These are phyloP conservation scores for Corythornis vintsioides DNA, from an alignment of 2,113 vertebrate genomes.

Conservation along the genomic window DNA sequence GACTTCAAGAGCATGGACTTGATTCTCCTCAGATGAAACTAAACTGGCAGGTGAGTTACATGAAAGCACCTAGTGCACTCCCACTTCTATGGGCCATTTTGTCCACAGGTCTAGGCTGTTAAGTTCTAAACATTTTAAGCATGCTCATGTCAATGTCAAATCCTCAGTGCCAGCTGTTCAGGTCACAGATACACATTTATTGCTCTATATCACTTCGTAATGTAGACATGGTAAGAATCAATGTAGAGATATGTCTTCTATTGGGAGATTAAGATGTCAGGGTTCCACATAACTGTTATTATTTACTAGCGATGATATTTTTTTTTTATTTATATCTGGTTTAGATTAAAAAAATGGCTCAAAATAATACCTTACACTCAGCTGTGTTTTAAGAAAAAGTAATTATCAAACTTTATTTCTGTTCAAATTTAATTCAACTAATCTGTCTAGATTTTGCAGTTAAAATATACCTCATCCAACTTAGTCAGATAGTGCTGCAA, in stretches of 20 bases:
- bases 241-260: neutral
- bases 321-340: neutral
- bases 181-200: neutral
- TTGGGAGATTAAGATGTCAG: fast-evolving
- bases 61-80: fast-evolving
- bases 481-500: neutral
- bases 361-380: neutral
- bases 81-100: neutral
- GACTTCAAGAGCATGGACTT: neutral
- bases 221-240: fast-evolving
- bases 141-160: neutral
- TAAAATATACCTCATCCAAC: neutral
- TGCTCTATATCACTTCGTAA: neutral
- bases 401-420: neutral
- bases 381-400: neutral
- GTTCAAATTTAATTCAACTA: neutral
- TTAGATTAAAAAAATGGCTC: neutral
- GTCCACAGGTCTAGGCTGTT: neutral
- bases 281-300: neutral
- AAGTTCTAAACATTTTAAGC: neutral
- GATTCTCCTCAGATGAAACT: neutral
- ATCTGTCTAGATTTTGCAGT: neutral
- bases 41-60: neutral
- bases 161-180: neutral
- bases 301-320: neutral